Percentiles rank a stretch among this genome's conserved stretches.
Conservation (phyloP, 1,140 invertebrate genomes). For the Apis florea region DNA sequence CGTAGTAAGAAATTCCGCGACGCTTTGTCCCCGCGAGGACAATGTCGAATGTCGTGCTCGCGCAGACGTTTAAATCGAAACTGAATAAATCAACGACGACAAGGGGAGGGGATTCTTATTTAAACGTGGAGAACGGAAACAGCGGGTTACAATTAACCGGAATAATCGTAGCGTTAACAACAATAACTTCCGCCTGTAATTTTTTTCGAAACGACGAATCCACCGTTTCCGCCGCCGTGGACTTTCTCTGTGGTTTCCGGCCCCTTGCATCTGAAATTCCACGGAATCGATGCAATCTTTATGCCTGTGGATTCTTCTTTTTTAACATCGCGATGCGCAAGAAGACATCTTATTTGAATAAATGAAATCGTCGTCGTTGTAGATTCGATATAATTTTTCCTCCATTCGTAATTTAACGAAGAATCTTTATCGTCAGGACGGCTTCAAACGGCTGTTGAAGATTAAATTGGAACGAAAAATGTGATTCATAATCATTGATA, state of each 20-base stretch:
- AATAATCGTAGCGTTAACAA: not conserved
- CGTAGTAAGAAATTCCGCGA: not conserved
- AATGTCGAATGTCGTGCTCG: not conserved
- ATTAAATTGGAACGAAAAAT: too few relatives aligned
- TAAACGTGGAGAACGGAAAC: not conserved
- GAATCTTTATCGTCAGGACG: too few relatives aligned
- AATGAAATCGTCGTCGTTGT: too few relatives aligned
- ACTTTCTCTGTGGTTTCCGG: too few relatives aligned
- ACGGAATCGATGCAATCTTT: too few relatives aligned
- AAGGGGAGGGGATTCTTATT: not conserved
- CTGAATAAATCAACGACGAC: slow-evolving; percentile 8
- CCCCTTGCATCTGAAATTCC: not conserved
- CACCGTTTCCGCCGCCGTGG: too few relatives aligned
- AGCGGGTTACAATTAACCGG: slow-evolving; percentile 4
- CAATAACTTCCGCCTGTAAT: not conserved
- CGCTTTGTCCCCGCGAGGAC: slow-evolving; percentile 5
- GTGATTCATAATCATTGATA: too few relatives aligned
- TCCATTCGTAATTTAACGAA: too few relatives aligned
- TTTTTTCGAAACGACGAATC: not conserved
- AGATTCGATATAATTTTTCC: too few relatives aligned
- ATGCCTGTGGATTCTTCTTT: too few relatives aligned
- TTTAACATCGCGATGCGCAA: not conserved
- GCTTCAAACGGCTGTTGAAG: too few relatives aligned
- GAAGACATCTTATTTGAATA: not conserved
- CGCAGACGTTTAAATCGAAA: slow-evolving; percentile 30